Evolutionary conservation across 2,113 vertebrate genomes (phyloP).

Genomic region (Ictalurus punctatus): DNA sequence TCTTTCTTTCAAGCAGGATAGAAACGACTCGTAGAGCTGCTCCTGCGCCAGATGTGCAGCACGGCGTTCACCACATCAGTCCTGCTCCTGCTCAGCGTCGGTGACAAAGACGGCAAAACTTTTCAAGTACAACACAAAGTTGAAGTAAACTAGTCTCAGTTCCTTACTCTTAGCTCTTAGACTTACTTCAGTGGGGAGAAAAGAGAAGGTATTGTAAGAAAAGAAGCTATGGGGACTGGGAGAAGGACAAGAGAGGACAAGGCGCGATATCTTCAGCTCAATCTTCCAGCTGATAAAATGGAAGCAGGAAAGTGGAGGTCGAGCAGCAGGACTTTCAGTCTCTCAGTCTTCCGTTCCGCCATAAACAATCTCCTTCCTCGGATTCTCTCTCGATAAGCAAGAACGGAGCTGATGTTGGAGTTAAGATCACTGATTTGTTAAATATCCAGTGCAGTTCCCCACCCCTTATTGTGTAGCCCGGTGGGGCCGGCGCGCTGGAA

Average conservation of each 20-base stretch:
- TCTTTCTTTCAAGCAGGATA: background rate
- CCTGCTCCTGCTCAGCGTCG: background rate
- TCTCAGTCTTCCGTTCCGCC: constrained; percentile 56
- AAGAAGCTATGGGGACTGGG: too few relatives aligned
- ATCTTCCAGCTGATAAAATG: constrained; percentile 69
- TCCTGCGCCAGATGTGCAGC: background rate
- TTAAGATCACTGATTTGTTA: constrained; percentile 67
- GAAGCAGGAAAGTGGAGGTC: constrained; percentile 32
- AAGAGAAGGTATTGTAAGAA: background rate
- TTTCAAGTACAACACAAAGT: background rate
- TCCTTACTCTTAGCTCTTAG: background rate
- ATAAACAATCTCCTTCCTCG: constrained; percentile 43
- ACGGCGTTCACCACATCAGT: background rate
- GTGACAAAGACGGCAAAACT: background rate
- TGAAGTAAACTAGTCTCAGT: background rate
- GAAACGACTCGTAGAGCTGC: background rate
- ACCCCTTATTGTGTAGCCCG: constrained; percentile 74
- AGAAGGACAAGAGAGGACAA: background rate
- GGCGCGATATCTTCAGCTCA: constrained; percentile 61
- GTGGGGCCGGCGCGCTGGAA: constrained; percentile 68
- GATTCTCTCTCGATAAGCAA: constrained; percentile 47
- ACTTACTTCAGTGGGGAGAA: background rate
- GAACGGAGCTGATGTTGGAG: constrained; percentile 59
- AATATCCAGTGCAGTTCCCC: constrained; percentile 68
- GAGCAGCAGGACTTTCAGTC: background rate